Evolutionary conservation across 2,113 vertebrate species (phyloP), one percentile per base, ranked within the genome.

Genomic region (Thomomys bottae): DNA sequence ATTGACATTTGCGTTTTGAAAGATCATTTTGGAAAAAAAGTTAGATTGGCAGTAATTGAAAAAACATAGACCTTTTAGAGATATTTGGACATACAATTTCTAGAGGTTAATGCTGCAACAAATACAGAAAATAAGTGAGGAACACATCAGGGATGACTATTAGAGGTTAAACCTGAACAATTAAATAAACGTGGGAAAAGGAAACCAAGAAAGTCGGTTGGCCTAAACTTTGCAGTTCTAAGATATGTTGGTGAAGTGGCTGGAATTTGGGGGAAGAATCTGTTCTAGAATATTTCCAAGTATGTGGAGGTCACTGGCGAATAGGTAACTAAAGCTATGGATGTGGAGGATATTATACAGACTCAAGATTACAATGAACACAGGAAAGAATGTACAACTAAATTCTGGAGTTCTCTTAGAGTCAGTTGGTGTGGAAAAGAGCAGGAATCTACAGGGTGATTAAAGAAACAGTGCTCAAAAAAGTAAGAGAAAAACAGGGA

Each of bases 131-230:
- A 82, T 78, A 9, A 11, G 38, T 75, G 20, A 76, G 26, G 63
- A 38, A 84, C 12, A 84, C 72, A 42, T 4, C 36, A 92, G 28
- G 20, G 71, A 66, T 73, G 32, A 81, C 63, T 86, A 66, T 21
- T 71, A n/a, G n/a, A 42, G 84, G 45, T 88, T 91, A 88, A n/a
- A 77, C 86, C 80, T 80, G 45, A 89, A 89, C 26, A 92, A 66
- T 2, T 79, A 17, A 81, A 68, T 24, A 94, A 72, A 76, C 45
- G 34, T 83, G 8, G 18, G n/a, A 49, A 77, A 94, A 81, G 63
- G 82, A 91, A 92, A 75, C 64, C 38, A 87, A 71, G 42, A 84
- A 92, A 66, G 63, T 36, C n/a, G 78, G 26, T 70, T 90, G 42
- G 30, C 49, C 70, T 63, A 78, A 93, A 82, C 26, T 49, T 89